Base-by-base conservation (phyloP, 2,888 invertebrate species). In the Meganola albula region DNA sequence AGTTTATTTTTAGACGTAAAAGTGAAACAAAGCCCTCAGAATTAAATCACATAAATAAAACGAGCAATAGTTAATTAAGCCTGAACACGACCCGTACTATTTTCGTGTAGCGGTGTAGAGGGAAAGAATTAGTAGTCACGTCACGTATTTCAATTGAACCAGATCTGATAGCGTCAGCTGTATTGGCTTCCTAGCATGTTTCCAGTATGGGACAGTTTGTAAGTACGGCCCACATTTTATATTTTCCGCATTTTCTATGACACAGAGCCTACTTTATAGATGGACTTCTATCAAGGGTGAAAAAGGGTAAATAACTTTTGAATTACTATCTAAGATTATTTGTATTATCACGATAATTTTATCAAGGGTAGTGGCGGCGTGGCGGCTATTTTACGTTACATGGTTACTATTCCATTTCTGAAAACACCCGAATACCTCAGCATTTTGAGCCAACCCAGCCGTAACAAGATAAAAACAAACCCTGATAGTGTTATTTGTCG, bases 61-160 rank as follows among this genome's bases (percentile, higher is more conserved):
- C 41, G 50, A 48, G 45, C 44, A 44, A 54, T 53, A 57, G 58
- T 59, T 65, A 66, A 70, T 67, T 64, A 63, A 58, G 46, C 48
- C 42, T 54, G 46, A 50, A 56, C 52, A 51, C 37, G 37, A 31
- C 29, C 45, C 34, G 47, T 53, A 56, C 55, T 61, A 60, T 60
- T 63, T 60, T 56, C 42, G 50, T 47, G 44, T 44, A 43, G 43
- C 36, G 34, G 40, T 34, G 40, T 36, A 47, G 43, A 39, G 41
- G 54, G 38, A 49, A 36, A 42, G 50, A 61, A 63, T 71, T 56
- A 52, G 56, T 37, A 74, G 53, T 63, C 70, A 48, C 47, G 61
- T 68, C 78, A 78, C 79, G 77, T 77, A 75, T 72, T 74, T 78
- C 74, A 80, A 80, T 82, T 63, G 70, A 66, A 63, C 64, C 63